Conservation (phyloP, 2,797 vertebrate genomes). For the Vipera ursinii region DNA sequence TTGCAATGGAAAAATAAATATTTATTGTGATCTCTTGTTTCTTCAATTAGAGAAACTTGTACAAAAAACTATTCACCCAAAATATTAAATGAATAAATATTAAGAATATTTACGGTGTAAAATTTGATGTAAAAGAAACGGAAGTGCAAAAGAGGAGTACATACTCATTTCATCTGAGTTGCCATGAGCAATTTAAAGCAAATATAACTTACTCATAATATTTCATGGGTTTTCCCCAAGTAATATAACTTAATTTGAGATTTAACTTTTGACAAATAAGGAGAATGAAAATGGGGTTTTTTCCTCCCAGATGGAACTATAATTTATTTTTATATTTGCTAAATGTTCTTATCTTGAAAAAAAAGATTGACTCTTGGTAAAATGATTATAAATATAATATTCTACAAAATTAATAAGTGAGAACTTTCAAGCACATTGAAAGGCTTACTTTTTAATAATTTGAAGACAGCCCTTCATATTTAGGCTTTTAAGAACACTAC, state of each 20-base stretch:
- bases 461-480: background rate
- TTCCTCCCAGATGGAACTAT: background rate
- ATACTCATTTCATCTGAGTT: background rate
- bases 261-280: background rate
- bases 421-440: background rate
- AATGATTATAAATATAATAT: background rate
- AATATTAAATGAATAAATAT: background rate
- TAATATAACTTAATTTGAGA: background rate
- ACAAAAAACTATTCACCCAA: background rate
- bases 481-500: background rate
- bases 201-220: background rate
- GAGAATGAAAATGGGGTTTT: background rate
- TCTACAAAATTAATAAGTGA: background rate
- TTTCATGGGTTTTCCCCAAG: background rate
- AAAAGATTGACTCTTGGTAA: background rate
- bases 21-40: background rate
- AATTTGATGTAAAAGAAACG: background rate
- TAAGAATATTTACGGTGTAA: background rate
- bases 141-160: background rate
- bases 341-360: background rate
- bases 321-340: background rate
- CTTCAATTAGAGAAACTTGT: background rate
- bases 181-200: background rate
- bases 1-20: background rate
- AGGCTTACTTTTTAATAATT: background rate